Conservation (phyloP, 2,888 invertebrate species). For the Cerastis leucographa region DNA sequence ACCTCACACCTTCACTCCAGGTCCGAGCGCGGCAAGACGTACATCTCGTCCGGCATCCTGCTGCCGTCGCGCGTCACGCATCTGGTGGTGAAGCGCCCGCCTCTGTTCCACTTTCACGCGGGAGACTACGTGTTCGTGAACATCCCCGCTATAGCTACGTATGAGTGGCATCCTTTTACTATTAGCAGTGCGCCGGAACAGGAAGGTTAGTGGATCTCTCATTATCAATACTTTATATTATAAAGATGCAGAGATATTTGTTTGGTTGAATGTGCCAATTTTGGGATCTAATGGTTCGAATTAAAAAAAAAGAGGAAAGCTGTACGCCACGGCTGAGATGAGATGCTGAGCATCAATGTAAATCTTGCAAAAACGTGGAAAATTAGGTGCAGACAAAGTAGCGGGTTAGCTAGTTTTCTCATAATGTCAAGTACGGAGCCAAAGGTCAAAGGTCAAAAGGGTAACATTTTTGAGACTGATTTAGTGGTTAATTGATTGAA, state of each 20-base stretch:
- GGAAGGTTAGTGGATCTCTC: slow-evolving; percentile 90
- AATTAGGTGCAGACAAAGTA: too few relatives aligned
- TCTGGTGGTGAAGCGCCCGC: slow-evolving; percentile 96
- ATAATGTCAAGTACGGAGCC: neutral
- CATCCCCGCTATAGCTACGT: slow-evolving; percentile 97
- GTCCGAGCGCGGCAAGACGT: slow-evolving; percentile 95
- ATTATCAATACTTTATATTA: neutral
- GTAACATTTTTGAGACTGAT: too few relatives aligned
- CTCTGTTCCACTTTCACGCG: slow-evolving; percentile 96
- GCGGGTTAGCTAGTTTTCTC: neutral
- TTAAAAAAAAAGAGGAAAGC: too few relatives aligned
- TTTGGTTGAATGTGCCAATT: too few relatives aligned
- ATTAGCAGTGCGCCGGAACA: slow-evolving; percentile 98
- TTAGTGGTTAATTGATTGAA: too few relatives aligned
- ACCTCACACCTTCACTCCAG: neutral
- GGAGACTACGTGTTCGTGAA: slow-evolving; percentile 98
- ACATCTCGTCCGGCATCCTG: slow-evolving; percentile 96
- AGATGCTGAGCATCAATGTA: too few relatives aligned
- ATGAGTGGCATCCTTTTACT: slow-evolving; percentile 99
- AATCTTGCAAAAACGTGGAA: too few relatives aligned
- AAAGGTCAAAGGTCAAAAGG: too few relatives aligned
- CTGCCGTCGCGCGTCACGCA: slow-evolving; percentile 97
- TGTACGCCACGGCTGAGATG: too few relatives aligned
- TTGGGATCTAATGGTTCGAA: too few relatives aligned
- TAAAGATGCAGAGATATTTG: too few relatives aligned